phyloP scores from a whole-genome alignment of 2,797 vertebrate genomes.

The Clamator glandarius region DNA sequence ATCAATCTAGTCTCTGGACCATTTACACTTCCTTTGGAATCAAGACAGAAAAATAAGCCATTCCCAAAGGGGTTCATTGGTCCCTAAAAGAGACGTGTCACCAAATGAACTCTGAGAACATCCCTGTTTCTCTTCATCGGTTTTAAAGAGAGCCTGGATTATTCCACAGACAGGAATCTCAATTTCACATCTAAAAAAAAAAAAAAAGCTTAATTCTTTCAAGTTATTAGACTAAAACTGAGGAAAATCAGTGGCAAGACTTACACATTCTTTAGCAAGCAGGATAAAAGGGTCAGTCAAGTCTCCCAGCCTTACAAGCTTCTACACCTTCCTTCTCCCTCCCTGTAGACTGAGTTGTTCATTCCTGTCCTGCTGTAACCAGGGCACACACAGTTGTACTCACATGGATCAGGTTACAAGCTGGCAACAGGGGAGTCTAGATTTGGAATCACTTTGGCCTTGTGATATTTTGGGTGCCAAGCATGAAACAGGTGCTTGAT shows the following conservation, averaged over 20 bases:
- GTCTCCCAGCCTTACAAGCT: neutral
- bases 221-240: neutral
- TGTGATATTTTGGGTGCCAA: conserved; percentile 1
- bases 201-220: neutral
- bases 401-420: neutral
- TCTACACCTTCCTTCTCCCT: neutral
- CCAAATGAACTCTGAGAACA: neutral
- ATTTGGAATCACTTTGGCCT: conserved; percentile 5
- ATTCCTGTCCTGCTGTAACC: neutral
- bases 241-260: neutral
- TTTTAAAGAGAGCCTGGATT: neutral
- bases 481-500: conserved; percentile 35
- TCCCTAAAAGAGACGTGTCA: neutral
- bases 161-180: neutral
- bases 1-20: neutral
- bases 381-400: neutral
- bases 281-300: neutral
- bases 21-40: neutral
- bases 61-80: neutral
- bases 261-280: neutral
- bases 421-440: neutral
- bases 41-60: neutral
- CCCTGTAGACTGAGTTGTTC: neutral
- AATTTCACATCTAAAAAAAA: neutral
- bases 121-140: neutral